A percentile compares a stretch with the other conserved stretches of the same genome.
These are phyloP conservation scores for Dolichotis patagonum DNA, from an alignment of 2,113 vertebrate genomes.

Conservation along the genomic window DNA sequence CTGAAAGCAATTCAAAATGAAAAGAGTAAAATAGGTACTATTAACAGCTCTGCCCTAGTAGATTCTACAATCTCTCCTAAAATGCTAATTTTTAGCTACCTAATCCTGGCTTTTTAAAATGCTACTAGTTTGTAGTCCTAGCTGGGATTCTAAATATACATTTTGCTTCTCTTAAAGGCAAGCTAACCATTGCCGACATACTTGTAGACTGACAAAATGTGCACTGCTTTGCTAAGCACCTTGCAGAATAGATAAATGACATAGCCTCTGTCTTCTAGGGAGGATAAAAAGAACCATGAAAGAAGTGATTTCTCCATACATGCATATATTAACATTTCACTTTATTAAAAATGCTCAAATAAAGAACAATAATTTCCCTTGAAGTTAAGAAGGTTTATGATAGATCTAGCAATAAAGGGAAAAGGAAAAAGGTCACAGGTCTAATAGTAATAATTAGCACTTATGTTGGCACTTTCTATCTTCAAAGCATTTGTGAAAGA, in stretches of 20 bases:
- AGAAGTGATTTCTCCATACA: constrained; percentile 45
- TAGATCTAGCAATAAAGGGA: constrained; percentile 53
- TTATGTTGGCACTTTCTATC: constrained; percentile 51
- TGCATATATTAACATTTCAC: constrained; percentile 65
- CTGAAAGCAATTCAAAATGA: constrained; percentile 57
- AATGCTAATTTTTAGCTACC: not conserved
- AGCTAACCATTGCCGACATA: not conserved
- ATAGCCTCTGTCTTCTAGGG: not conserved
- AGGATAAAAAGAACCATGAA: constrained; percentile 58
- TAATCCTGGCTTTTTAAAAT: not conserved
- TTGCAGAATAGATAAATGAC: not conserved
- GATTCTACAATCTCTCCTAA: not conserved
- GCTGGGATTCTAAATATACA: not conserved
- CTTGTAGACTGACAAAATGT: not conserved
- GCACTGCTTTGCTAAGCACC: not conserved
- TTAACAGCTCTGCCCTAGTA: not conserved
- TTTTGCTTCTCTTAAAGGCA: constrained; percentile 17
- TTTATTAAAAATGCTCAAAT: constrained; percentile 65
- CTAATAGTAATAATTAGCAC: constrained; percentile 79
- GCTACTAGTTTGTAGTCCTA: constrained; percentile 12
- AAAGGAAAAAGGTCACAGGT: constrained; percentile 49
- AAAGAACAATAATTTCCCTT: constrained; percentile 70
- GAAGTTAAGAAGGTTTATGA: constrained; percentile 65
- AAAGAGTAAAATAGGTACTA: constrained; percentile 23
- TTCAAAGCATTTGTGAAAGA: constrained; percentile 75